Conservation (phyloP, 2,113 vertebrate genomes). For the Cololabis saira region DNA sequence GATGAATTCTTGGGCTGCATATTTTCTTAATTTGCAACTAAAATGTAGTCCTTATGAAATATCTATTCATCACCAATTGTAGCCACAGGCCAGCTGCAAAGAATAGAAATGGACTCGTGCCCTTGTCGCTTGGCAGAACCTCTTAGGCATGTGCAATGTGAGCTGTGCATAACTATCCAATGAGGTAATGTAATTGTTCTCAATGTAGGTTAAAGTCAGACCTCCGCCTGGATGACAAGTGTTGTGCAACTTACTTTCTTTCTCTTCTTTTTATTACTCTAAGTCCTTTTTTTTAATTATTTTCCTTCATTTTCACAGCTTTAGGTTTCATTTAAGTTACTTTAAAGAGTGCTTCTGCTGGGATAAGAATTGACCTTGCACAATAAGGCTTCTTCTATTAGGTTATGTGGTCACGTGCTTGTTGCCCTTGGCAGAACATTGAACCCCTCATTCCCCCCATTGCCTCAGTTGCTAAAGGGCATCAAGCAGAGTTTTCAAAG, state of each 20-base stretch:
- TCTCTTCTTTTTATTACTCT: too few relatives aligned
- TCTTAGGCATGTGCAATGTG: slow-evolving; percentile 57
- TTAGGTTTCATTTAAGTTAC: too few relatives aligned
- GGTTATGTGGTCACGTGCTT: too few relatives aligned
- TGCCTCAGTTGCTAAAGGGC: too few relatives aligned
- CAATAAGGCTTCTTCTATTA: too few relatives aligned
- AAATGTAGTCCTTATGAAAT: slow-evolving; percentile 40
- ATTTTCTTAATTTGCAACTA: slow-evolving; percentile 48
- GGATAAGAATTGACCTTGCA: too few relatives aligned
- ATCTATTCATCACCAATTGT: slow-evolving; percentile 40
- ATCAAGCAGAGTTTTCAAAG: too few relatives aligned
- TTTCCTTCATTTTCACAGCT: too few relatives aligned
- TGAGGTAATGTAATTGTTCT: slow-evolving; percentile 73
- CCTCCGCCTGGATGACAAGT: slow-evolving; percentile 11
- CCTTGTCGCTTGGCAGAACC: slow-evolving; percentile 65
- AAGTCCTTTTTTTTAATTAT: too few relatives aligned
- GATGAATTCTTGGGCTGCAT: slow-evolving; percentile 33
- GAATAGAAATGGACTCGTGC: slow-evolving; percentile 61
- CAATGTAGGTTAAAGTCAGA: slow-evolving; percentile 55
- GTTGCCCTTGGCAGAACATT: too few relatives aligned
- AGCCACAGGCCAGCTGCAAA: slow-evolving; percentile 57
- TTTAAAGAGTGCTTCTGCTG: too few relatives aligned
- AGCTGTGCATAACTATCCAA: slow-evolving; percentile 61
- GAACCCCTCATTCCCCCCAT: too few relatives aligned
- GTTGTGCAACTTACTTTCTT: background rate